These are phyloP conservation scores for Natrix natrix DNA, from an alignment of 2,797 vertebrate genomes.

Conservation along the genomic window DNA sequence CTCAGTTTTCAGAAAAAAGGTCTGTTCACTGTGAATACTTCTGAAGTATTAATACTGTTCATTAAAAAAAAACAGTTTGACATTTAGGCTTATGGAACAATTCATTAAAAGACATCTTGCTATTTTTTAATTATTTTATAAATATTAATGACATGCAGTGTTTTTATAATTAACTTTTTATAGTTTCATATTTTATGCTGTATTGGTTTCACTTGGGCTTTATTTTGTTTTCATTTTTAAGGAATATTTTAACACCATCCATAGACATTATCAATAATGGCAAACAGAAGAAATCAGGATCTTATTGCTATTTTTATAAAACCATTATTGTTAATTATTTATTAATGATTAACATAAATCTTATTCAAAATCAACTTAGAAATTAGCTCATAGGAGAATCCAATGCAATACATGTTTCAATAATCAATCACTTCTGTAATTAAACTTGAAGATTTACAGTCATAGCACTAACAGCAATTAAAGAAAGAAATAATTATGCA, in stretches of 20 bases:
- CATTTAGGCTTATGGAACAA: neutral
- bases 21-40: neutral
- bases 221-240: neutral
- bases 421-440: neutral
- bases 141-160: neutral
- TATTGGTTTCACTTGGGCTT: neutral
- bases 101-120: neutral
- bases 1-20: neutral
- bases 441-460: neutral
- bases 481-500: neutral
- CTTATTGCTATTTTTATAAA: neutral
- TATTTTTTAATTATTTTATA: neutral
- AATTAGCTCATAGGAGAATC: neutral
- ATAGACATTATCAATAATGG: neutral
- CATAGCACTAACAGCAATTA: neutral
- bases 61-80: neutral
- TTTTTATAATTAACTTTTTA: neutral
- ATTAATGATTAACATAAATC: neutral
- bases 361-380: neutral
- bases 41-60: neutral
- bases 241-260: neutral
- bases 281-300: neutral
- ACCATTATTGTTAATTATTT: neutral
- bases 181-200: neutral
- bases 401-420: neutral